A percentile compares a stretch with the other conserved stretches of the same genome.
Conservation (phyloP, 2,797 vertebrate genomes). For the Sebastes iracundus region DNA sequence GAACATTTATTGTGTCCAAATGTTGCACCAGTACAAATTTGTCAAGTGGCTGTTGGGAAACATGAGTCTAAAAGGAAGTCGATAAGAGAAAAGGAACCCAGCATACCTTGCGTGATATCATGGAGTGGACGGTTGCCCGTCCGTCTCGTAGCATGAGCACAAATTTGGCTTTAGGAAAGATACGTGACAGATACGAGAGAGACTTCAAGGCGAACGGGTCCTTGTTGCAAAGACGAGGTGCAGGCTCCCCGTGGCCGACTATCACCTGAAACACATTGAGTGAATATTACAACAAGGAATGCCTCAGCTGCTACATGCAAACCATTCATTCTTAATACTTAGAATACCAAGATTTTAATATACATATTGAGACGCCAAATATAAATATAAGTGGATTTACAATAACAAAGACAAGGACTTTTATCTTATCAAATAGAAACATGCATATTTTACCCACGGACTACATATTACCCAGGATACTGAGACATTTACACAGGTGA, state of each 20-base stretch:
- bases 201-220: conserved; percentile 95
- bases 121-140: conserved; percentile 92
- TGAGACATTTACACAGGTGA: not conserved
- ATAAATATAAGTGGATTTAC: not conserved
- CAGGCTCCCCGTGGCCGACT: conserved; percentile 89
- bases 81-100: not conserved
- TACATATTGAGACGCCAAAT: not conserved
- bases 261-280: conserved; percentile 65
- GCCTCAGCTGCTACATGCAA: not conserved
- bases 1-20: not conserved
- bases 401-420: not conserved
- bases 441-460: not conserved
- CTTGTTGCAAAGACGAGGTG: conserved; percentile 93
- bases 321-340: not conserved
- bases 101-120: conserved; percentile 92
- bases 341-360: not conserved
- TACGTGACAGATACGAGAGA: conserved; percentile 89
- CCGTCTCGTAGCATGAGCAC: conserved; percentile 94
- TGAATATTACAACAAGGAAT: not conserved
- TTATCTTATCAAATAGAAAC: not conserved
- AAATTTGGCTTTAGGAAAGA: conserved; percentile 94
- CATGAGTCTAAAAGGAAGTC: not conserved
- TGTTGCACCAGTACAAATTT: not conserved
- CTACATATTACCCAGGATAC: not conserved
- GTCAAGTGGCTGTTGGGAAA: not conserved